These are phyloP conservation scores for Brachionus rubens DNA, from an alignment of 1,140 invertebrate species.

Conservation along the genomic window DNA sequence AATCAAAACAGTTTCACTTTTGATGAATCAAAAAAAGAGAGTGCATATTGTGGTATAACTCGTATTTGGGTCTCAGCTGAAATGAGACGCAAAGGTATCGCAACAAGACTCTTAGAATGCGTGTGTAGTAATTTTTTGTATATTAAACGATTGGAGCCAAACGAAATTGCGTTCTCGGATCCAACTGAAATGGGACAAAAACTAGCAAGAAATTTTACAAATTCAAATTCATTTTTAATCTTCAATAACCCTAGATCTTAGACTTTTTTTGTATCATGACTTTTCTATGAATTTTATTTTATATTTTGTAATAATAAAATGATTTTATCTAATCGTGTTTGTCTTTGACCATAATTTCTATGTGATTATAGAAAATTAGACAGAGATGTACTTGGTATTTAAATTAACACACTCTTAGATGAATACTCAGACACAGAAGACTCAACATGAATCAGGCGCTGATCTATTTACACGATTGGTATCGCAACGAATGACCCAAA, in stretches of 20 bases:
- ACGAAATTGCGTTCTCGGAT: conserved; percentile 23
- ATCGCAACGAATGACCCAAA: conserved; percentile 3
- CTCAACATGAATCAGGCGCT: conserved; percentile 26
- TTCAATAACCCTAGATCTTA: conserved; percentile 15
- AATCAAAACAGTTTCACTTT: not conserved
- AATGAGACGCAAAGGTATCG: conserved; percentile 33
- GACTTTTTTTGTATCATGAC: no score
- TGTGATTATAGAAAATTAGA: conserved; percentile 1
- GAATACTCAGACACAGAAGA: conserved; percentile 1
- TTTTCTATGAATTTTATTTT: no score
- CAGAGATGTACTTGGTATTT: not conserved
- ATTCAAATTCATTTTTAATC: conserved; percentile 1
- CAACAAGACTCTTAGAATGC: not conserved
- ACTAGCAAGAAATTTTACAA: not conserved
- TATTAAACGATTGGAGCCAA: not conserved
- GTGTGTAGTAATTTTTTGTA: conserved; percentile 37
- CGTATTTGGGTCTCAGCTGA: conserved; percentile 8
- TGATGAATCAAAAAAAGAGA: conserved; percentile 6
- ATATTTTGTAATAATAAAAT: not conserved
- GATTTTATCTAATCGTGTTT: not conserved
- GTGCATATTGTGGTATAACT: conserved; percentile 7
- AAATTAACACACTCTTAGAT: not conserved
- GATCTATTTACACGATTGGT: conserved; percentile 11
- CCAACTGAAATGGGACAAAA: not conserved
- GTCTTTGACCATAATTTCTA: no score